Percentiles rank a stretch among this genome's conserved stretches.
Conservation (phyloP, 2,888 invertebrate species). For the Tricholauxania praeusta region DNA sequence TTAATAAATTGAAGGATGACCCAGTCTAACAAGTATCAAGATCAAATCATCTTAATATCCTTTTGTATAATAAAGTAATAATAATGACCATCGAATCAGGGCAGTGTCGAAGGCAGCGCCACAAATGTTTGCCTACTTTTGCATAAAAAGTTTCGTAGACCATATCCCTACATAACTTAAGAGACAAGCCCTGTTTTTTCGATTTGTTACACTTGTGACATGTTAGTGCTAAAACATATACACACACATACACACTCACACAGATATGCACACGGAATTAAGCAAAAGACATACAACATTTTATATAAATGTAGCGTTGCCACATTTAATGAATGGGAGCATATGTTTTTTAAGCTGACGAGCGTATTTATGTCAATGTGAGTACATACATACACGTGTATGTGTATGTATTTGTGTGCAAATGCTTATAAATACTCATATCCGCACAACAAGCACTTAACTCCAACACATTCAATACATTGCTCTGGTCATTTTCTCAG, state of each 20-base stretch:
- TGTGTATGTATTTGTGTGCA: neutral
- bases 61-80: conserved; percentile 25
- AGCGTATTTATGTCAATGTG: no score
- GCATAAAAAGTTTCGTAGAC: neutral
- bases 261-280: no score
- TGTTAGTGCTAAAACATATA: no score
- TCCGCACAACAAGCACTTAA: conserved; percentile 4
- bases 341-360: no score
- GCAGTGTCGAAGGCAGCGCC: neutral
- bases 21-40: conserved; percentile 14
- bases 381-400: no score
- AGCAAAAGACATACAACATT: no score
- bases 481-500: neutral
- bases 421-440: neutral
- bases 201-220: conserved; percentile 5
- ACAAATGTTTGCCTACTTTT: conserved; percentile 1
- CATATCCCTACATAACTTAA: neutral
- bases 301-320: no score
- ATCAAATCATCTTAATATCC: conserved; percentile 32
- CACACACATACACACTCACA: no score
- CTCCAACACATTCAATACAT: conserved; percentile 16
- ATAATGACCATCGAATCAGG: conserved; percentile 26
- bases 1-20: conserved; percentile 27
- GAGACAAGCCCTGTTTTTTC: conserved; percentile 20
- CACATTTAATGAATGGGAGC: no score